Conservation (phyloP, 1,140 invertebrate species). For the Sminthurides bifidus region DNA sequence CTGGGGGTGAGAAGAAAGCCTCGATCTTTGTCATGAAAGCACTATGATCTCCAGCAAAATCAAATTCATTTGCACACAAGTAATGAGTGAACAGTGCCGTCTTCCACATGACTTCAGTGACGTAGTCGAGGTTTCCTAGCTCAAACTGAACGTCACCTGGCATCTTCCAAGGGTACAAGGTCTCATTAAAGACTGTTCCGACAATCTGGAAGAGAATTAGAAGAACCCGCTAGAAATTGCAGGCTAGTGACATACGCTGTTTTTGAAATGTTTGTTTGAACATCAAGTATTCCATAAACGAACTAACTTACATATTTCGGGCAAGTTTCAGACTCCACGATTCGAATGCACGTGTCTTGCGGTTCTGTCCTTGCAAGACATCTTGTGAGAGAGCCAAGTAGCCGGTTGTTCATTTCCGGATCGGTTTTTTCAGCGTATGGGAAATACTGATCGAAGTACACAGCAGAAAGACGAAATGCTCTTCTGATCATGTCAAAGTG, state of each 20-base stretch:
- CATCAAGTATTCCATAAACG: not conserved
- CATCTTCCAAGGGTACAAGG: not conserved
- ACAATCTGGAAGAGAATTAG: not conserved
- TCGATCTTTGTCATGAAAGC: not conserved
- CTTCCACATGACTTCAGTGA: not conserved
- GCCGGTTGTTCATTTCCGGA: not conserved
- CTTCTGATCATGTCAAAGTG: not conserved
- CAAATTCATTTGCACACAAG: not conserved
- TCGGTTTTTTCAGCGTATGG: not conserved
- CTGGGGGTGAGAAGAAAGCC: not conserved
- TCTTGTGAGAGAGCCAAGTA: not conserved
- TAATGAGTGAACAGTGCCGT: not conserved
- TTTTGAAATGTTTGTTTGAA: not conserved
- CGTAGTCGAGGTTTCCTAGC: not conserved
- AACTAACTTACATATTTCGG: not conserved
- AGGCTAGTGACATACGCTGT: not conserved
- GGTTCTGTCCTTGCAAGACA: not conserved
- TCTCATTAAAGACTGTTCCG: not conserved
- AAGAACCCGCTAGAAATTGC: not conserved
- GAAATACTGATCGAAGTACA: not conserved
- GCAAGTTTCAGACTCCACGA: not conserved
- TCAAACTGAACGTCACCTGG: not conserved
- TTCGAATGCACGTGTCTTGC: not conserved
- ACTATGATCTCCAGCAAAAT: not conserved
- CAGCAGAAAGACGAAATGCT: not conserved